Conservation (phyloP, 92 coral and sea anemone genomes). For the Virgularia gustaviana region DNA sequence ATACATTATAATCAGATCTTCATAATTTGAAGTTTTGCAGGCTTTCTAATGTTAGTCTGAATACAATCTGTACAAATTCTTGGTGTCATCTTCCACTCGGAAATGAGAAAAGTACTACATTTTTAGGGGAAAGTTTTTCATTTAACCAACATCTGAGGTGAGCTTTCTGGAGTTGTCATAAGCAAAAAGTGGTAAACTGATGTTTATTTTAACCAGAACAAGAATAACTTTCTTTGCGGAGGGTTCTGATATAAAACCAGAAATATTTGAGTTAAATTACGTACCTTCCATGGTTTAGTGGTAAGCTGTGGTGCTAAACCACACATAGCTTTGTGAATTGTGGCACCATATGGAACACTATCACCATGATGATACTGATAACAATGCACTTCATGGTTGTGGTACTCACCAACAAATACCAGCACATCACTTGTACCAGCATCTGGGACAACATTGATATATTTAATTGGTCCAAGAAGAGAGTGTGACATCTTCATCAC, state of each 20-base stretch:
- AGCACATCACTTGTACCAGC: constrained; percentile 62
- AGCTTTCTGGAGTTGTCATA: too few relatives aligned
- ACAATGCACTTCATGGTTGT: constrained; percentile 73
- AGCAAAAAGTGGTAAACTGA: too few relatives aligned
- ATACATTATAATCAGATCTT: too few relatives aligned
- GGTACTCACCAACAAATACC: constrained; percentile 68
- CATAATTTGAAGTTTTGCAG: too few relatives aligned
- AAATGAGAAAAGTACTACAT: too few relatives aligned
- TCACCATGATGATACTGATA: constrained; percentile 62
- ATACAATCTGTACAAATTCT: not conserved
- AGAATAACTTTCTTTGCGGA: too few relatives aligned
- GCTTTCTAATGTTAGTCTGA: not conserved
- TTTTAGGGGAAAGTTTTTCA: too few relatives aligned
- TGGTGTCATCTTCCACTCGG: too few relatives aligned
- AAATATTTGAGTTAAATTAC: not conserved
- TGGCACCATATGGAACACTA: not conserved
- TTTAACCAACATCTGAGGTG: too few relatives aligned
- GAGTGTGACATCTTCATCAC: constrained; percentile 91
- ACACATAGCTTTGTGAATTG: constrained; percentile 5
- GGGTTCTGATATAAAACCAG: not conserved
- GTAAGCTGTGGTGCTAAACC: constrained; percentile 74
- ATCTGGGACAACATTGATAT: constrained; percentile 53
- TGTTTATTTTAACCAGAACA: too few relatives aligned
- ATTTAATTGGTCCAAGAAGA: constrained; percentile 65
- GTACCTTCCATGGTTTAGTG: constrained; percentile 85